These are phyloP conservation scores for Clarias batrachus DNA, from an alignment of 2,113 vertebrate species.

Conservation along the genomic window DNA sequence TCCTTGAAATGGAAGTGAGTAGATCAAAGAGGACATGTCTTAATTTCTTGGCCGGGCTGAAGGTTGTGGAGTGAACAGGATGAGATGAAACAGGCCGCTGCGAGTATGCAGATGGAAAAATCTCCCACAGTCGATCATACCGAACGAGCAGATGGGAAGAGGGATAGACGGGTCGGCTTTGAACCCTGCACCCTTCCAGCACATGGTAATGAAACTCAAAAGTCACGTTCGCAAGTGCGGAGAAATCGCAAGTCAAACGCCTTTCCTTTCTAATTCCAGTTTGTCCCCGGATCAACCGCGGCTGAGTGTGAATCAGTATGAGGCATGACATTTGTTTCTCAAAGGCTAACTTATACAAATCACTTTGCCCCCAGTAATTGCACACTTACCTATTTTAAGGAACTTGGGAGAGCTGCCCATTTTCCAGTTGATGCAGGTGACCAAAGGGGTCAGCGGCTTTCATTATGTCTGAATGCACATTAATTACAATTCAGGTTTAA, in stretches of 20 bases:
- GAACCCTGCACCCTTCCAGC: slow-evolving; percentile 13
- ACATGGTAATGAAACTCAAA: slow-evolving; percentile 19
- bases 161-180: slow-evolving; percentile 3
- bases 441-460: slow-evolving; percentile 31
- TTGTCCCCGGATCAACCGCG: neutral
- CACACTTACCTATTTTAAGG: slow-evolving; percentile 46
- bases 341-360: slow-evolving; percentile 11
- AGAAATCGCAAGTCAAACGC: slow-evolving; percentile 1
- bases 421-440: slow-evolving; percentile 34
- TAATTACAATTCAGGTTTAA: slow-evolving; percentile 43
- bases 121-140: slow-evolving; percentile 18
- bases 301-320: neutral
- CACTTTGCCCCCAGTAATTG: slow-evolving; percentile 30
- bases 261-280: neutral
- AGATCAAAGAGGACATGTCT: slow-evolving; percentile 37
- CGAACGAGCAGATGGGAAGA: slow-evolving; percentile 32
- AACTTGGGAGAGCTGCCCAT: slow-evolving; percentile 1
- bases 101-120: slow-evolving; percentile 37
- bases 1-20: neutral
- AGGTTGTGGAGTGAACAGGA: slow-evolving; percentile 15
- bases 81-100: slow-evolving; percentile 28
- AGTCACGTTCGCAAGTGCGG: neutral
- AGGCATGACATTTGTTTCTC: slow-evolving; percentile 13
- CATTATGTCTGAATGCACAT: slow-evolving; percentile 35
- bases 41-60: slow-evolving; percentile 37